These are phyloP conservation scores for Ataeniobius toweri DNA, from an alignment of 2,797 vertebrate genomes.

Conservation along the genomic window DNA sequence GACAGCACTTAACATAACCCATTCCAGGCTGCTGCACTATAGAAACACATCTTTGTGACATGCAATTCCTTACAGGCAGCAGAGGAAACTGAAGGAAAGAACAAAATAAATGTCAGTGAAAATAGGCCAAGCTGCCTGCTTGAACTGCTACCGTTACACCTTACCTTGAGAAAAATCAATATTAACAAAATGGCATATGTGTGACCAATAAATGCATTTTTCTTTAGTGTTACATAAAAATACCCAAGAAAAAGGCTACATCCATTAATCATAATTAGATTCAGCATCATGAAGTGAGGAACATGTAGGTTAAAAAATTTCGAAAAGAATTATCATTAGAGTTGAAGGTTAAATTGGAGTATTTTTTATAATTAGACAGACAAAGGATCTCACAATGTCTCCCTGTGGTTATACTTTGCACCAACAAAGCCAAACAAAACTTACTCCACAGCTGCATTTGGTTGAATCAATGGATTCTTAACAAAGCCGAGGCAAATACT, in stretches of 20 bases:
- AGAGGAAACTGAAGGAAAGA: constrained; percentile 28
- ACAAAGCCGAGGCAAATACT: too few relatives aligned
- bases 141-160: background rate
- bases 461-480: background rate
- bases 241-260: background rate
- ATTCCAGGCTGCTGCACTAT: constrained; percentile 17
- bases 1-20: constrained; percentile 7
- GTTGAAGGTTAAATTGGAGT: background rate
- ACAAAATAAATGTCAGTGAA: constrained; percentile 38
- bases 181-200: background rate
- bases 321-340: background rate
- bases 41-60: constrained; percentile 38
- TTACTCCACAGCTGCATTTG: too few relatives aligned
- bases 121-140: constrained; percentile 32
- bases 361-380: background rate
- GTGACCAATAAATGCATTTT: background rate
- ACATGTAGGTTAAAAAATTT: background rate
- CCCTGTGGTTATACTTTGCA: background rate
- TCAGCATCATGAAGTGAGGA: background rate
- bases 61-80: constrained; percentile 34
- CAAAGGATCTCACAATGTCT: background rate
- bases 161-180: background rate
- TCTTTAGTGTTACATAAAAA: background rate
- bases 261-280: background rate
- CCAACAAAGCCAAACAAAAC: background rate